Evolutionary conservation across 2,797 vertebrate genomes (phyloP), one percentile per base, ranked within the genome.

Genomic region (Hippocampus kuda): DNA sequence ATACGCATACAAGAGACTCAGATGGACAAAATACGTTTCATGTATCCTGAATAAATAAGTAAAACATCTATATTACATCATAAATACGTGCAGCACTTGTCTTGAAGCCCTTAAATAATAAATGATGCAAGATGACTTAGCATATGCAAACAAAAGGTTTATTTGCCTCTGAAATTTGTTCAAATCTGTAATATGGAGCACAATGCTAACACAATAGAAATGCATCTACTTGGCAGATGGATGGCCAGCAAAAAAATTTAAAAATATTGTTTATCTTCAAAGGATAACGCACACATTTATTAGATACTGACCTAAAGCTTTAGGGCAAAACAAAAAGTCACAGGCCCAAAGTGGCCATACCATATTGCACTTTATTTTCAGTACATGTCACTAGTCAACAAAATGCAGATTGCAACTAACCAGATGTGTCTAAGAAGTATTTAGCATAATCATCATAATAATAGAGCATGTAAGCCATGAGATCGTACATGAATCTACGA

Each of bases 1-100:
- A 26, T 59, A 30, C 15, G 5, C 54, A 26, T 59, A 30, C 15
- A 2, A 27, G 12, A 59, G 27, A 18, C 26, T 15, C 53, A 13
- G 12, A 2, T 24, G 26, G 26, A 59, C 26, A 56, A 27, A 59
- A 27, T 27, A 59, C 2, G 13, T 59, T 59, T 27, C 56, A 30
- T 16, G 26, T 15, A 12, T 6, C 16, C 13, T n/a, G 20, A 63
- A 42, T 63, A 61, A 20, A 61, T 61, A n/a, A 38, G n/a, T 13
- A 42, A 22, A 62, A 38, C 4, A 38, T n/a, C 38, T 62, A 34
- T 18, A 60, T 27, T 60, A 60, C 15, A 60, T 15, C 9, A 38
- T 20, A 2, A n/a, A 34, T 26, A 65, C 57, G 70, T 66, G 49
- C 22, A 68, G 74, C 26, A 38, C 11, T 64, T 66, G 42, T 5